A percentile compares a stretch with the other conserved stretches of the same genome.
Evolutionary conservation across 2,888 invertebrate species (phyloP).

Genomic region (Polyommatus iphigenia): DNA sequence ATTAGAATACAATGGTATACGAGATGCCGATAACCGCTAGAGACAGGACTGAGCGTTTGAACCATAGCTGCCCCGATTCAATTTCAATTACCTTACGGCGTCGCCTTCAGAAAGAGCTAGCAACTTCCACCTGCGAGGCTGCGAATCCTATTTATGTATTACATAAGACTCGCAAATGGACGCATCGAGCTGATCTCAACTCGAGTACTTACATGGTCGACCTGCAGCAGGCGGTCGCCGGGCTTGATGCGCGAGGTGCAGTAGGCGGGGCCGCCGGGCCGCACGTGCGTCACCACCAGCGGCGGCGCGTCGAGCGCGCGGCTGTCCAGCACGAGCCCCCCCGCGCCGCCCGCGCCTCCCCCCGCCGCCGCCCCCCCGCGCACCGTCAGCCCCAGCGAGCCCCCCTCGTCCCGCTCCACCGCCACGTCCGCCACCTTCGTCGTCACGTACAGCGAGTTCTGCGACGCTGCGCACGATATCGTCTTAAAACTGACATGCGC

Average conservation of each 20-base stretch:
- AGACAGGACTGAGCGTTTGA: too few species aligned
- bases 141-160: too few species aligned
- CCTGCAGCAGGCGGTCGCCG: constrained; percentile 93
- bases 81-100: not conserved
- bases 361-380: constrained; percentile 87
- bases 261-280: constrained; percentile 94
- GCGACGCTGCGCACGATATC: constrained; percentile 73
- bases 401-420: constrained; percentile 86
- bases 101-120: not conserved
- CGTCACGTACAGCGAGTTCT: constrained; percentile 86
- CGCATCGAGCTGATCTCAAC: not conserved
- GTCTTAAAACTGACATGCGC: not conserved
- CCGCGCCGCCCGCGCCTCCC: constrained; percentile 81
- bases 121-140: not conserved
- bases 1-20: too few species aligned
- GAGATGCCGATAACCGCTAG: too few species aligned
- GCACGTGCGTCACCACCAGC: constrained; percentile 92
- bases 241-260: constrained; percentile 94
- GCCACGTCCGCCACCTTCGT: constrained; percentile 89
- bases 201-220: constrained; percentile 84
- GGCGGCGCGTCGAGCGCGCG: constrained; percentile 83
- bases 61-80: not conserved
- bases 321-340: constrained; percentile 82
- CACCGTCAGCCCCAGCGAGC: constrained; percentile 93
- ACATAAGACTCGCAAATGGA: not conserved